A percentile compares a stretch with the other conserved stretches of the same genome.
phyloP scores from a whole-genome alignment of 1,140 invertebrate species.

The Psilanteris sp. region DNA sequence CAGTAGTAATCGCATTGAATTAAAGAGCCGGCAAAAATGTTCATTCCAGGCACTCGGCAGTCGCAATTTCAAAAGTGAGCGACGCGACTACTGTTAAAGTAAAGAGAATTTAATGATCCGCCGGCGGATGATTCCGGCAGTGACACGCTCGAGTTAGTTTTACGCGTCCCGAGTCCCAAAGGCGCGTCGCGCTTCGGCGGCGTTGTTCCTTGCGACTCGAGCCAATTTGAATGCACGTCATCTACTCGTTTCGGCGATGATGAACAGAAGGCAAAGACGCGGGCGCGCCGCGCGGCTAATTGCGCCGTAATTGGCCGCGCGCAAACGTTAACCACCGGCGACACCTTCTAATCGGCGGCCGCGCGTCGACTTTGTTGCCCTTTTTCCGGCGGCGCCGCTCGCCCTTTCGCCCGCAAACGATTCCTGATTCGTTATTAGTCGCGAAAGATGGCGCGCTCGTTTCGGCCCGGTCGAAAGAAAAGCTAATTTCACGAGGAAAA shows the following conservation, averaged over 20 bases:
- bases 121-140: slow-evolving; percentile 8
- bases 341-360: slow-evolving; percentile 66
- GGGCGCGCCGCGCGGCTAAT: slow-evolving; percentile 60
- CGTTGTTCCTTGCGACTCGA: slow-evolving; percentile 40
- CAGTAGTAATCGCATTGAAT: slow-evolving; percentile 22
- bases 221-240: slow-evolving; percentile 56
- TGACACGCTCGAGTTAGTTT: background rate
- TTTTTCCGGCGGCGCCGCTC: too few relatives aligned
- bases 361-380: too few relatives aligned
- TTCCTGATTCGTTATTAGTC: too few relatives aligned
- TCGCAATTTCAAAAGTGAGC: slow-evolving; percentile 36
- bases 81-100: slow-evolving; percentile 22
- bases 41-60: slow-evolving; percentile 20
- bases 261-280: slow-evolving; percentile 50
- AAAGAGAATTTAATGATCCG: slow-evolving; percentile 62
- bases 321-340: slow-evolving; percentile 65
- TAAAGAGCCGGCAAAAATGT: slow-evolving; percentile 30
- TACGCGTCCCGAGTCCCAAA: background rate
- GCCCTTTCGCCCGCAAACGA: too few relatives aligned
- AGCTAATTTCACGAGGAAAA: slow-evolving; percentile 59
- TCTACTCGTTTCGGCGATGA: slow-evolving; percentile 48
- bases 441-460: too few relatives aligned
- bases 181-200: slow-evolving; percentile 17
- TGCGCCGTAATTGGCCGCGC: slow-evolving; percentile 70
- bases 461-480: slow-evolving; percentile 42